Conservation (phyloP, 2,113 vertebrate species). For the Vidua chalybeata region DNA sequence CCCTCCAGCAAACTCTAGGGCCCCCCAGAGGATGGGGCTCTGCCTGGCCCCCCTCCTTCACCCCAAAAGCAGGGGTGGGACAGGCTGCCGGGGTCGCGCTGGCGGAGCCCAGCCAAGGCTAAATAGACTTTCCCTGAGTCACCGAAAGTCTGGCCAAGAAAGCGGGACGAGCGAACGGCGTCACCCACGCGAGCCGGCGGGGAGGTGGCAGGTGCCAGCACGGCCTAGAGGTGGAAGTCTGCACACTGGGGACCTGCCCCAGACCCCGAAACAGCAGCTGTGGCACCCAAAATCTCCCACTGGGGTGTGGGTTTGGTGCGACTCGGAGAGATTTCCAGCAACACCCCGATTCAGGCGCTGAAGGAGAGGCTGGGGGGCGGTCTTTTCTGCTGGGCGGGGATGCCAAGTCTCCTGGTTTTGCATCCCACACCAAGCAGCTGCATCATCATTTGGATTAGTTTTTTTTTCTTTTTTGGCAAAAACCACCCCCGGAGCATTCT, state of each 20-base stretch:
- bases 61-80: background rate
- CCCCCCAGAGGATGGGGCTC: background rate
- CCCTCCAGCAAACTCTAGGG: accelerated
- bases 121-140: slow-evolving; percentile 38
- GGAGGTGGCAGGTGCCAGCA: background rate
- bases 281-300: background rate
- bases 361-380: background rate
- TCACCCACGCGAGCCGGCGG: accelerated
- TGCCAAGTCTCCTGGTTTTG: background rate
- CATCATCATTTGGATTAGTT: background rate
- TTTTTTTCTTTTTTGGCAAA: background rate
- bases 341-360: accelerated
- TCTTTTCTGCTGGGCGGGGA: background rate
- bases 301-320: background rate
- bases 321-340: accelerated
- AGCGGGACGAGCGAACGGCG: background rate
- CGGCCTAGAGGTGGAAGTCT: accelerated
- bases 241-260: background rate
- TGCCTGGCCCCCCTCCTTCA: background rate
- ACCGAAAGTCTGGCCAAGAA: background rate
- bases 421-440: background rate
- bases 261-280: accelerated
- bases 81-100: accelerated
- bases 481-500: background rate
- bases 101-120: background rate